phyloP scores from a whole-genome alignment of 2,888 invertebrate species.

The Lasioglossum malachurum region DNA sequence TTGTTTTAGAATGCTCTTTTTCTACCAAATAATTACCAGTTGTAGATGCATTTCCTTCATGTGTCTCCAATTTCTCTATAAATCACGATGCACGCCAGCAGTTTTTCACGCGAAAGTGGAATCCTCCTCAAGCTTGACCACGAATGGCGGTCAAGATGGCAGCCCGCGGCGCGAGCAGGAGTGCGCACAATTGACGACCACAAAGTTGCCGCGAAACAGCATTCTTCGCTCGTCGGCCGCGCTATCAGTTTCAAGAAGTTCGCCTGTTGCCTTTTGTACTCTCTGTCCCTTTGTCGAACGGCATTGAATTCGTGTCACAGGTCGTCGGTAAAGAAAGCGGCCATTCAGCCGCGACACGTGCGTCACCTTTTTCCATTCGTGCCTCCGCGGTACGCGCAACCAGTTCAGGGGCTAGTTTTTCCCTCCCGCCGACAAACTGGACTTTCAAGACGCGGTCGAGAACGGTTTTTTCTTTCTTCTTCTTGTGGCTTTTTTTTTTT shows the following conservation, averaged over 20 bases:
- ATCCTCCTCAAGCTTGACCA: background rate
- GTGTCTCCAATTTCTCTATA: background rate
- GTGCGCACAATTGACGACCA: background rate
- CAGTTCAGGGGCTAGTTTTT: conserved; percentile 50
- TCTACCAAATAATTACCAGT: no score
- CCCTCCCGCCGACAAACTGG: conserved; percentile 30
- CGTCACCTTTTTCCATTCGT: conserved; percentile 42
- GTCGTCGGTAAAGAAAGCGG: conserved; percentile 49
- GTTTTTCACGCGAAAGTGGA: background rate
- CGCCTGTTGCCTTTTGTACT: conserved; percentile 39
- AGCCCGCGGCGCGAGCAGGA: background rate
- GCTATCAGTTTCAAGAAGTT: conserved; percentile 18
- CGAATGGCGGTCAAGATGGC: background rate
- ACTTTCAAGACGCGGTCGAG: conserved; percentile 22
- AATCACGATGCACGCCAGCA: background rate
- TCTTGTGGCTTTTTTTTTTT: background rate
- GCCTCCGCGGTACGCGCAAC: conserved; percentile 15
- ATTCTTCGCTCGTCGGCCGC: background rate
- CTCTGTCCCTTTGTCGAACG: conserved; percentile 40
- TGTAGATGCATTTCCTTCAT: no score
- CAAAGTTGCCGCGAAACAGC: conserved; percentile 33
- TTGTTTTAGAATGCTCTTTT: no score
- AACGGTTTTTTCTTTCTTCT: conserved; percentile 7
- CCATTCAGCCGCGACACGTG: conserved; percentile 62
- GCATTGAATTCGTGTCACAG: conserved; percentile 61